Percentiles rank a stretch among this genome's conserved stretches.
These are phyloP conservation scores for Iselma pallidipennis DNA, from an alignment of 2,888 invertebrate genomes.

Conservation along the genomic window DNA sequence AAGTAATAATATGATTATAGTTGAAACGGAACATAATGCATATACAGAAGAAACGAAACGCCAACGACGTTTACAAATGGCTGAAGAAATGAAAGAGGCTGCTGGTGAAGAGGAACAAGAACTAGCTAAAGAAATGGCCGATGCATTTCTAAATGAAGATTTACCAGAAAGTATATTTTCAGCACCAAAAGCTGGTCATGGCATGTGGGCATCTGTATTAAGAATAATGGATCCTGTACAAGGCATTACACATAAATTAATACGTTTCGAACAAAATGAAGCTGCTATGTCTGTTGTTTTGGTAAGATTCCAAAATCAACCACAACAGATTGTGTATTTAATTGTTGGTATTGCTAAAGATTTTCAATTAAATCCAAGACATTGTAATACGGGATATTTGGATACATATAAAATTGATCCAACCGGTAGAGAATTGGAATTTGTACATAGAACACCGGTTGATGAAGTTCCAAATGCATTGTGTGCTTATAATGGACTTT, in stretches of 20 bases:
- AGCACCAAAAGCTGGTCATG: constrained; percentile 92
- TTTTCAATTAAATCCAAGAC: constrained; percentile 83
- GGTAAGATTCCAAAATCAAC: constrained; percentile 53
- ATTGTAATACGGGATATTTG: constrained; percentile 80
- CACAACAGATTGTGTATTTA: constrained; percentile 59
- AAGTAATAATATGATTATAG: constrained; percentile 84
- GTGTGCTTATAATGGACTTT: constrained; percentile 87
- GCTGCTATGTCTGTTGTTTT: constrained; percentile 90
- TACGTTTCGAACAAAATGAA: constrained; percentile 93
- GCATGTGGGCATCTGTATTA: constrained; percentile 94
- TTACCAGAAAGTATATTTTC: constrained; percentile 93
- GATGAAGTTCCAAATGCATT: constrained; percentile 83
- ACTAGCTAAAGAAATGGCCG: constrained; percentile 96
- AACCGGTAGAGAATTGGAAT: constrained; percentile 83
- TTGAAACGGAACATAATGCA: constrained; percentile 98
- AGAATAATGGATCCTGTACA: constrained; percentile 84
- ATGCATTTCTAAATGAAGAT: constrained; percentile 93
- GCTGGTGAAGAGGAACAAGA: constrained; percentile 96
- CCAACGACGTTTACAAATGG: constrained; percentile 91
- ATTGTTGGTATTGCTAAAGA: constrained; percentile 93
- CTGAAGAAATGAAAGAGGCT: constrained; percentile 97
- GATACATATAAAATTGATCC: constrained; percentile 82
- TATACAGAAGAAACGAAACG: constrained; percentile 97
- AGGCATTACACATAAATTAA: constrained; percentile 75
- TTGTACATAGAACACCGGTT: constrained; percentile 90